phyloP scores from a whole-genome alignment of 2,888 invertebrate species.

The Eristalinus aeneus region DNA sequence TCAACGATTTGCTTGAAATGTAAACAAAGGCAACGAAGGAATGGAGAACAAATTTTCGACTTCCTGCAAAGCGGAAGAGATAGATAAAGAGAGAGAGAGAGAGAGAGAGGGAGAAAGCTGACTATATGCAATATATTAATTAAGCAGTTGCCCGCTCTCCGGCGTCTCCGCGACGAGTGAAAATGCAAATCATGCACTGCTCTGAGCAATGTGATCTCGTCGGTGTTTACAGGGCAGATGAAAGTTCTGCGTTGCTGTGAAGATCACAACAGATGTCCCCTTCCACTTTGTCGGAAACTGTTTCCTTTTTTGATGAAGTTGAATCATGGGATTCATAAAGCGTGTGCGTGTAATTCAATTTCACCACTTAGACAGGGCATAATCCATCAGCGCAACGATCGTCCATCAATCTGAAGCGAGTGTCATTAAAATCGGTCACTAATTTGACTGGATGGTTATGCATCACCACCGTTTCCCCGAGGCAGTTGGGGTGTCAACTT shows the following conservation, averaged over 20 bases:
- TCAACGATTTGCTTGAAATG: constrained; percentile 62
- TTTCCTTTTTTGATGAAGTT: no score
- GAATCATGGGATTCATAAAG: no score
- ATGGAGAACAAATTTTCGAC: constrained; percentile 35
- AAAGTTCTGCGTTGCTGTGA: constrained; percentile 46
- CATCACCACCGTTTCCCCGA: constrained; percentile 1
- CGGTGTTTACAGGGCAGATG: constrained; percentile 20
- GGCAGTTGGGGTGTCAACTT: not conserved
- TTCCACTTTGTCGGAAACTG: no score
- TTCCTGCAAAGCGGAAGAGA: no score
- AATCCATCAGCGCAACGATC: not conserved
- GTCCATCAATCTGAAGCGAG: not conserved
- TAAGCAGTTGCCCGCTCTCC: constrained; percentile 19
- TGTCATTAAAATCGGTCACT: constrained; percentile 12
- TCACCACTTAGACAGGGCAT: not conserved
- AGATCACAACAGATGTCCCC: constrained; percentile 61
- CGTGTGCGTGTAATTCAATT: not conserved
- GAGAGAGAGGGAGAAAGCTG: not conserved
- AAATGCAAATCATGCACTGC: constrained; percentile 57
- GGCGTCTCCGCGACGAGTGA: not conserved
- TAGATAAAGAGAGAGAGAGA: no score
- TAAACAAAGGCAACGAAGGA: constrained; percentile 54
- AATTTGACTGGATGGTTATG: constrained; percentile 7
- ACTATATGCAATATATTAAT: constrained; percentile 34
- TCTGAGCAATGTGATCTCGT: constrained; percentile 1